Base-by-base conservation (phyloP, 1,140 invertebrate genomes). In the Zophobas morio region DNA sequence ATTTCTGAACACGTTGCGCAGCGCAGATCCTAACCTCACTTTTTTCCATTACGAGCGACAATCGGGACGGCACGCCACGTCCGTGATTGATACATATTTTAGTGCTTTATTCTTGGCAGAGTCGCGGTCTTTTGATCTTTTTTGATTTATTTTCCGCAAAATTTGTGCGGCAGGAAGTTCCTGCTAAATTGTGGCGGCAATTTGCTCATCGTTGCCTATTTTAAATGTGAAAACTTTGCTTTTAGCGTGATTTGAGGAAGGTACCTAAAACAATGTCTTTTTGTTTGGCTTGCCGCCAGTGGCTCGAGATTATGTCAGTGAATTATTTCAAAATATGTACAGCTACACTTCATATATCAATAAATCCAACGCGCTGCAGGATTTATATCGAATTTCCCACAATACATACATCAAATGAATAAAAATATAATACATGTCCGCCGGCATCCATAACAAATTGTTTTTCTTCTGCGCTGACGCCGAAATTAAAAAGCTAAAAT, bases 331-430 rank as follows among this genome's bases (percentile, higher is more conserved):
- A 66, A 66, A 66, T 66, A 66, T 66, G 60, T 66, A 66, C 60
- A 42, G 60, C 60, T 66, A 66, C 60, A 66, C 60, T 66, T 66
- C 60, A 66, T 66, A 66, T 66, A 66, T 66, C 60, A 66, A 66
- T 66, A 66, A 66, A 66, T 66, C 39, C 60, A 66, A 42, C 60
- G 42, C 60, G 37, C 37, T n/a, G 42, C 40, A 66, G 60, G 60
- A 66, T 66, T 66, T 66, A 66, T 66, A 66, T 66, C 60, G 39
- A 66, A 66, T 66, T 66, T 66, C 42, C 60, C 60, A 66, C 60
- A 66, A 66, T 66, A 66, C 60, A 66, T 66, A 66, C 60, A 66
- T 66, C 60, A 66, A 66, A 66, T 66, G 60, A 66, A 66, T 66
- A 66, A 66, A 66, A 66, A 66, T 66, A 66, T 66, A 66, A 66